These are phyloP conservation scores for Mythimna vitellina DNA, from an alignment of 2,888 invertebrate species.

Conservation along the genomic window DNA sequence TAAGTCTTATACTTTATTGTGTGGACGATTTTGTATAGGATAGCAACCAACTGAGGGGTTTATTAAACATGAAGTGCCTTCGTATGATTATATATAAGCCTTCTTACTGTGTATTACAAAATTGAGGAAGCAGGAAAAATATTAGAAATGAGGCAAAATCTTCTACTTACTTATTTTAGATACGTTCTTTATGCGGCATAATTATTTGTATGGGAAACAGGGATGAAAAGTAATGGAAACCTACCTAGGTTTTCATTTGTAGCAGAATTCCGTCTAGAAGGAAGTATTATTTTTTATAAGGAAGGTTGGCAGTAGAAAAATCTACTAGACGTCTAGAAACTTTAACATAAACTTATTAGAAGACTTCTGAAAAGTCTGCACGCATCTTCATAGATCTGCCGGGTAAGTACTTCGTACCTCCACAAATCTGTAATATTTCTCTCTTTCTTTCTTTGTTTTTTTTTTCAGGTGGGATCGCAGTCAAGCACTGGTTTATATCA, in stretches of 20 bases:
- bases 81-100: constrained; percentile 29
- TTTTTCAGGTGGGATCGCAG: too few species aligned
- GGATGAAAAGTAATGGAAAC: neutral
- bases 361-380: neutral
- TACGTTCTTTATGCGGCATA: too few species aligned
- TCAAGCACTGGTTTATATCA: too few species aligned
- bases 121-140: neutral
- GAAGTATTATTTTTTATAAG: too few species aligned
- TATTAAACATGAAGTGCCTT: constrained; percentile 10
- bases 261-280: too few species aligned
- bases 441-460: too few species aligned
- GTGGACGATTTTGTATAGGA: constrained; percentile 23
- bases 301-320: neutral
- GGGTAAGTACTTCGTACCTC: neutral
- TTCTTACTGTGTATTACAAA: constrained; percentile 13
- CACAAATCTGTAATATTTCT: constrained; percentile 35
- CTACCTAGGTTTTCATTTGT: too few species aligned
- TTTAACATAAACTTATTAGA: constrained; percentile 1
- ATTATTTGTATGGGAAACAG: too few species aligned
- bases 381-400: neutral
- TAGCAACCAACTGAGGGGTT: constrained; percentile 14
- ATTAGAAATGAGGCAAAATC: neutral
- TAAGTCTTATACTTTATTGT: constrained; percentile 50
- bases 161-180: neutral
- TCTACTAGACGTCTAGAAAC: neutral